phyloP scores from a whole-genome alignment of 2,888 invertebrate genomes.

The Epinotia nisella region DNA sequence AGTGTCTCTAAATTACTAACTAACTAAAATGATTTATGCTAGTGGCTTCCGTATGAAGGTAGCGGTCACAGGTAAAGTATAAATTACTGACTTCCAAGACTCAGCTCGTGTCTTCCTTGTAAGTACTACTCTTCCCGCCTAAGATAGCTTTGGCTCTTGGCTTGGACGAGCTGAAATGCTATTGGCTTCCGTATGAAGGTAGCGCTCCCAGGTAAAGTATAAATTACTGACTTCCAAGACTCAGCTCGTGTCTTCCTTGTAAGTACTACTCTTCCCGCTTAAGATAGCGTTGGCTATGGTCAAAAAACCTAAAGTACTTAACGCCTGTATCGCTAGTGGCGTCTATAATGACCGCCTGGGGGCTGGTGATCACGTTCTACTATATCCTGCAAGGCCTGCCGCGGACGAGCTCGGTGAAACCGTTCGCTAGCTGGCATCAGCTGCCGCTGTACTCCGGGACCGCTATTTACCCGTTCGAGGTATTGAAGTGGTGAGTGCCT shows the following conservation, averaged over 20 bases:
- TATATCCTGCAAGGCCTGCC: conserved; percentile 93
- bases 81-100: conserved; percentile 86
- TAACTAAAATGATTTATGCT: no score
- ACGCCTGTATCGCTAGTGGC: conserved; percentile 95
- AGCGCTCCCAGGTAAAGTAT: no score
- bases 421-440: conserved; percentile 88
- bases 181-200: no score
- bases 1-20: conserved; percentile 60
- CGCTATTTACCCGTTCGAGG: conserved; percentile 98
- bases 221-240: conserved; percentile 86
- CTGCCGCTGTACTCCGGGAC: conserved; percentile 97
- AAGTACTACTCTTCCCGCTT: conserved; percentile 87
- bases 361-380: conserved; percentile 92
- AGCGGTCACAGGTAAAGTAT: no score
- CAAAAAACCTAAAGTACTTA: conserved; percentile 92
- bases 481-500: conserved; percentile 90
- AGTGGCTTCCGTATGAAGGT: no score
- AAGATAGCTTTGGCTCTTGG: no score
- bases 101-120: conserved; percentile 87
- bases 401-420: conserved; percentile 85
- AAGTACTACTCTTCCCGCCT: conserved; percentile 87
- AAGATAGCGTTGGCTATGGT: conserved; percentile 91
- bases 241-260: conserved; percentile 87
- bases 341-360: conserved; percentile 91
- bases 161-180: no score